Percentiles rank a stretch among this genome's conserved stretches.
phyloP scores from a whole-genome alignment of 2,888 invertebrate genomes.

The Eristalis pertinax region DNA sequence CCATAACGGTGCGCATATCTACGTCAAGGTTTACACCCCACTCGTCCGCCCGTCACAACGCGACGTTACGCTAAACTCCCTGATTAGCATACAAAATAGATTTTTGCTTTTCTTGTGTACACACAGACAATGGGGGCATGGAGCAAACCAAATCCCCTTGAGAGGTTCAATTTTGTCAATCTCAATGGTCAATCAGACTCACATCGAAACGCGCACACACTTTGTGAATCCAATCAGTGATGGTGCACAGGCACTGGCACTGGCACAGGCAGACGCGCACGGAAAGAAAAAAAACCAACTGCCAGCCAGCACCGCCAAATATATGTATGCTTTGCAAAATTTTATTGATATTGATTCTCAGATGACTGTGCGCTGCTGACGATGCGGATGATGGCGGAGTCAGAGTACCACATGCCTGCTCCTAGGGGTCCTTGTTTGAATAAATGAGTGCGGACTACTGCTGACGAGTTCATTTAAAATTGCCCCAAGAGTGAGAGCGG shows the following conservation, averaged over 20 bases:
- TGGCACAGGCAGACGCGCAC: too few species aligned
- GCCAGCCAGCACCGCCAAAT: slow-evolving; percentile 15
- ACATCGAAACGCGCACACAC: slow-evolving; percentile 6
- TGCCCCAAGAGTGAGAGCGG: slow-evolving; percentile 6
- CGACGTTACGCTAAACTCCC: slow-evolving; percentile 39
- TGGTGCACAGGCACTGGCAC: background rate
- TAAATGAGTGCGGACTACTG: slow-evolving; percentile 40
- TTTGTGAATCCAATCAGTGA: background rate
- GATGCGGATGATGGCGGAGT: slow-evolving; percentile 13
- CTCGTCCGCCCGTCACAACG: background rate
- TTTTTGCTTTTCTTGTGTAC: background rate
- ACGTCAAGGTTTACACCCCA: slow-evolving; percentile 10
- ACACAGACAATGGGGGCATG: background rate
- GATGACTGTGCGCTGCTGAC: too few species aligned
- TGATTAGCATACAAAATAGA: slow-evolving; percentile 59
- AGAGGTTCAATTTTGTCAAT: slow-evolving; percentile 7
- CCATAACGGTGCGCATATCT: slow-evolving; percentile 4
- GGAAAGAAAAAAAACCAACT: slow-evolving; percentile 17
- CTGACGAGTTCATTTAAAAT: slow-evolving; percentile 63
- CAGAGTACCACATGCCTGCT: slow-evolving; percentile 14
- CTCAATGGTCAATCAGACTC: slow-evolving; percentile 5
- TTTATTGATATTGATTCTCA: slow-evolving; percentile 59
- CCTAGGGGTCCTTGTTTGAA: slow-evolving; percentile 46
- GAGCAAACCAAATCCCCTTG: background rate
- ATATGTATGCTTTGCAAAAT: slow-evolving; percentile 44